Evolutionary conservation across 2,113 vertebrate genomes (phyloP).

Genomic region (Colinus virginianus): DNA sequence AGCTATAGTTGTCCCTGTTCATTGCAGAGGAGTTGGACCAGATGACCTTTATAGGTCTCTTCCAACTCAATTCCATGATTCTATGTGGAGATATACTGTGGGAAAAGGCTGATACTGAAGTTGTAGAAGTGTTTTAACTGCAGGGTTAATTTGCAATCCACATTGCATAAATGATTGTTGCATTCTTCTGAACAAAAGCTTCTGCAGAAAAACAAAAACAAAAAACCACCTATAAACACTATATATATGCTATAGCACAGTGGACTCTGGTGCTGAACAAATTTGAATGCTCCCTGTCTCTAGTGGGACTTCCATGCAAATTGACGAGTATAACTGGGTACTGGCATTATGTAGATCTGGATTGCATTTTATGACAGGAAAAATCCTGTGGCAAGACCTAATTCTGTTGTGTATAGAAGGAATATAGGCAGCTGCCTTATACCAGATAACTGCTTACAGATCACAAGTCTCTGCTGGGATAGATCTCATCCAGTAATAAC

Average conservation of each 20-base stretch:
- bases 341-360: neutral
- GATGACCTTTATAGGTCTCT: too few relatives aligned
- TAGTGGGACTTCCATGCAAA: neutral
- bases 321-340: neutral
- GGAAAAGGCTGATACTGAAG: neutral
- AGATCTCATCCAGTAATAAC: neutral
- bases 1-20: too few relatives aligned
- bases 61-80: too few relatives aligned
- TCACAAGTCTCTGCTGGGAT: neutral
- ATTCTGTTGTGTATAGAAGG: neutral
- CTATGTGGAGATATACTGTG: rapidly evolving
- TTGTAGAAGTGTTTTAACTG: neutral
- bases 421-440: neutral
- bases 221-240: neutral
- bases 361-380: neutral
- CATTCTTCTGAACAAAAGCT: neutral
- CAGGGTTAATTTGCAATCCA: neutral
- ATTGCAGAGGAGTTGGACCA: too few relatives aligned
- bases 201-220: neutral
- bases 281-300: neutral
- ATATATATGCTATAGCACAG: neutral
- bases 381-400: neutral
- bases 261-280: neutral
- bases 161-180: neutral
- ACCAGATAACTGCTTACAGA: neutral